Base-by-base conservation (phyloP, 2,797 vertebrate genomes). In the Schizopygopsis malacanthus region DNA sequence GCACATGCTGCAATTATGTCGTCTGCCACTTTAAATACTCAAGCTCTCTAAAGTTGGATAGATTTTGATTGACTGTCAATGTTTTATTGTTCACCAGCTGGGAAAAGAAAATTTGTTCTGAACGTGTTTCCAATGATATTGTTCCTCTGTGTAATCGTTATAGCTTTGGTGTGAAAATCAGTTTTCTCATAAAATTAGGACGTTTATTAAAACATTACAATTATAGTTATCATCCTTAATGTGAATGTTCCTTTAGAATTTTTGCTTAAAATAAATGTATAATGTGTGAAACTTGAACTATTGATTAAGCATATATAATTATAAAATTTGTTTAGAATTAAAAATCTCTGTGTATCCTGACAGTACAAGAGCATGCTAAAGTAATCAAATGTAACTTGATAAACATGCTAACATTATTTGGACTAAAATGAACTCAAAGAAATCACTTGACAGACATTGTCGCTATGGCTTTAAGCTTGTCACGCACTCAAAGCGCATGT, bases 401-500 rank as follows among this genome's bases (percentile, higher is more conserved):
- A 52, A 76, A 54, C 18, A 33, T 5, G 39, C 69, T n/a, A 37
- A n/a, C 69, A 41, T 78, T 59, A 59, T 25, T 78, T 61, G 13
- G 37, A 59, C 54, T 37, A 52, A 78, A n/a, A 59, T 1, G n/a
- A 2, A n/a, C 37, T 16, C 2, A 11, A 54, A 20, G 5, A 76
- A 59, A n/a, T 59, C 33, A 37, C 54, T 43, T 61, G 54, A 78
- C 37, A 59, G 13, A 18, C 63, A 37, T 4, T 37, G 28, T 50
- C 37, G 69, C 69, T 50, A 82, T 82, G 80, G 83, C 61, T 67
- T 52, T 47, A 81, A 65, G 45, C 12, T 54, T 25, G 41, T 45
- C 54, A 78, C 39, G 37, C 78, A 67, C 22, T 72, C 77, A 72
- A 45, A 82, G 82, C 39, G 75, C 71, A 75, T 89, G 87, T 86